Percentiles rank a stretch among this genome's conserved stretches.
Evolutionary conservation across 2,113 vertebrate species (phyloP).

Genomic region (human (Homo sapiens)): GRCh38 chr3:183364501-183365000

Average conservation of each 20-base stretch:
- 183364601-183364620: not conserved
- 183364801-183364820: not conserved
- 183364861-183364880: not conserved
- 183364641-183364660: not conserved
- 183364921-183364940: not conserved
- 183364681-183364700: not conserved
- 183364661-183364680: accelerated
- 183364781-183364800: not conserved
- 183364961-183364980: not conserved
- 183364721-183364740: not conserved
- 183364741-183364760: not conserved
- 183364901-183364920: not conserved
- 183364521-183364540: not conserved
- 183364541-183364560: not conserved
- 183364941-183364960: not conserved
- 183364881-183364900: not conserved
- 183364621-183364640: constrained; percentile 20
- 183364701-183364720: not conserved
- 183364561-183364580: not conserved
- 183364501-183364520: too few relatives aligned
- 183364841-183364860: not conserved
- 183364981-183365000: constrained; percentile 3
- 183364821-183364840: constrained; percentile 9
- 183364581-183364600: not conserved
- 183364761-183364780: constrained; percentile 34